Base-by-base conservation (phyloP, 2,797 vertebrate species). In the Coendou prehensilis region DNA sequence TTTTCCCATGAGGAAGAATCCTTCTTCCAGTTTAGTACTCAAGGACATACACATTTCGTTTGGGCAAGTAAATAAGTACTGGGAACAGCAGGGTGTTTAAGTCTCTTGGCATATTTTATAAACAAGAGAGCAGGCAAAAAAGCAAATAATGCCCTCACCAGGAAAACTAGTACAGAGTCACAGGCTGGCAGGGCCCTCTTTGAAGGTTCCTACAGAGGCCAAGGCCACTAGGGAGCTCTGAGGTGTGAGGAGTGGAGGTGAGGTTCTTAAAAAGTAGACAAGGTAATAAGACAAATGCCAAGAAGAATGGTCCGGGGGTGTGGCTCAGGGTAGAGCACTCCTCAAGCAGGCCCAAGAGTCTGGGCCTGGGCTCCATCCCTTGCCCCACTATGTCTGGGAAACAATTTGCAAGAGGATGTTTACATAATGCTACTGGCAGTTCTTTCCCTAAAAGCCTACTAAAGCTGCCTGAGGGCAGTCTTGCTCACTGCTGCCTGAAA, bases 21-120 rank as follows among this genome's bases (percentile, higher is more conserved):
- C 89, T 96, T 95, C 97, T 94, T 90, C 82, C 92, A 97, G 95
- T 95, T 97, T 97, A 97, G 93, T 93, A 97, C 92, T 97, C 95
- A 97, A 90, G 93, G 96, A 88, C 97, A 94, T 95, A 97, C 97
- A 54, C 97, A 96, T 97, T 95, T 96, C 90, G 96, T 96, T 98
- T 98, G 92, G 96, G 98, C 87, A 97, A 97, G 1, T 92, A 97
- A 97, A 30, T 88, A 93, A 94, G 81, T 73, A 73, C 89, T 97
- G 98, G 85, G 94, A 97, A 95, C 81, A 73, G 93, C 0, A 23
- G 97, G 87, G n/a, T 73, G 17, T 96, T 97, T 96, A 85, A 75
- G 79, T 97, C 97, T 97, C 96, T 97, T 97, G 97, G 93, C 56
- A 89, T 97, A 87, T 97, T 97, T 97, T 98, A 97, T 95, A 98